phyloP scores from a whole-genome alignment of 2,888 invertebrate genomes.

The Drosophila putrida region DNA sequence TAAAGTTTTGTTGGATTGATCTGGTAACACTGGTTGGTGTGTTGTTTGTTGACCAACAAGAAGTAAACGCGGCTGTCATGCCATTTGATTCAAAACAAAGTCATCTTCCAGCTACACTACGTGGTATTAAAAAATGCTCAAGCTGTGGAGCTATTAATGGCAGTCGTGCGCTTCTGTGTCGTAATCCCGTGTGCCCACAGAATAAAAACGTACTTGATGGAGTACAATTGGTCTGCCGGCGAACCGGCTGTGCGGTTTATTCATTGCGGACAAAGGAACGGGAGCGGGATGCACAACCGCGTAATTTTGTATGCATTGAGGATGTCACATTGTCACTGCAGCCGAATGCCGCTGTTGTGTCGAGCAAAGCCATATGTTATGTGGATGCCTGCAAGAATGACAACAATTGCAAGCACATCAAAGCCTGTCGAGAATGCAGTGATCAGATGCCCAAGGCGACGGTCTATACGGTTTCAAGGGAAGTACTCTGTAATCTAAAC shows the following conservation, averaged over 20 bases:
- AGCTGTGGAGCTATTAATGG: constrained; percentile 92
- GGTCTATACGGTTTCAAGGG: constrained; percentile 73
- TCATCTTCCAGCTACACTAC: constrained; percentile 55
- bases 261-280: constrained; percentile 90
- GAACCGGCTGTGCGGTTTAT: constrained; percentile 87
- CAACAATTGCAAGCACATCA: constrained; percentile 81
- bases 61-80: constrained; percentile 13
- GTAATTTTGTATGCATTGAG: constrained; percentile 90
- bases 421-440: constrained; percentile 66
- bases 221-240: constrained; percentile 87
- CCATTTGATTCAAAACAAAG: constrained; percentile 33
- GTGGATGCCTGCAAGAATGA: constrained; percentile 80
- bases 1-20: neutral
- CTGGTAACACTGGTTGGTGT: neutral
- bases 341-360: constrained; percentile 81
- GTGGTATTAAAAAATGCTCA: constrained; percentile 91
- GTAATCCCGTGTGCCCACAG: constrained; percentile 76
- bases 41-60: neutral
- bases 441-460: constrained; percentile 68
- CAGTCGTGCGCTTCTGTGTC: constrained; percentile 87
- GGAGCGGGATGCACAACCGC: constrained; percentile 87
- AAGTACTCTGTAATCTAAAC: constrained; percentile 82
- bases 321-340: constrained; percentile 84
- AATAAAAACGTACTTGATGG: constrained; percentile 77
- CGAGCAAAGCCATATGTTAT: constrained; percentile 77